Percentiles rank a stretch among this genome's conserved stretches.
These are phyloP conservation scores for Choreutis nemorana DNA, from an alignment of 2,888 invertebrate species.

Conservation along the genomic window DNA sequence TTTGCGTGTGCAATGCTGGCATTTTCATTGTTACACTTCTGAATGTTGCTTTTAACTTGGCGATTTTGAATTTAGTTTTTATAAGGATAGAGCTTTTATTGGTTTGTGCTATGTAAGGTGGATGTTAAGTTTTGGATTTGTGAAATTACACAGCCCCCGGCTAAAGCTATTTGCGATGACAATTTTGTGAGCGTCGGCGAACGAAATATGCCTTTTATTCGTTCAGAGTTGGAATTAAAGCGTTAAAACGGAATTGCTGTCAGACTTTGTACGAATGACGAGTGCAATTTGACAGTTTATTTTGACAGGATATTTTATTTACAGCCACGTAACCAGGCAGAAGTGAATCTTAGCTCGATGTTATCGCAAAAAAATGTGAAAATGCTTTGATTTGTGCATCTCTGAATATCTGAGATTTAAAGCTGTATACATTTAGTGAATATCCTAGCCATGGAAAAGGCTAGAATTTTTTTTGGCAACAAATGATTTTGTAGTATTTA, in stretches of 20 bases:
- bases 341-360: no score
- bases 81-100: constrained; percentile 17
- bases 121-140: constrained; percentile 22
- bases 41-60: constrained; percentile 14
- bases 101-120: constrained; percentile 10
- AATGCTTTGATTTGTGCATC: no score
- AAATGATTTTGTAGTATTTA: no score
- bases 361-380: no score
- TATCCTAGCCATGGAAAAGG: no score
- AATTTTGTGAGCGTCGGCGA: constrained; percentile 61
- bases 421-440: no score
- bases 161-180: constrained; percentile 66
- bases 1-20: constrained; percentile 63
- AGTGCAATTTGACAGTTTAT: no score
- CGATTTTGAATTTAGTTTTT: constrained; percentile 15
- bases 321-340: no score
- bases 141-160: constrained; percentile 30
- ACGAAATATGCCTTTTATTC: constrained; percentile 67
- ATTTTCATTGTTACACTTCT: constrained; percentile 63
- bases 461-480: no score
- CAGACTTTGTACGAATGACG: no score
- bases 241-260: constrained; percentile 63
- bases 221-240: constrained; percentile 58
- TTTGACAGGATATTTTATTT: no score
- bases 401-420: no score